phyloP scores from a whole-genome alignment of 2,888 invertebrate species.

The Plebejus anna region DNA sequence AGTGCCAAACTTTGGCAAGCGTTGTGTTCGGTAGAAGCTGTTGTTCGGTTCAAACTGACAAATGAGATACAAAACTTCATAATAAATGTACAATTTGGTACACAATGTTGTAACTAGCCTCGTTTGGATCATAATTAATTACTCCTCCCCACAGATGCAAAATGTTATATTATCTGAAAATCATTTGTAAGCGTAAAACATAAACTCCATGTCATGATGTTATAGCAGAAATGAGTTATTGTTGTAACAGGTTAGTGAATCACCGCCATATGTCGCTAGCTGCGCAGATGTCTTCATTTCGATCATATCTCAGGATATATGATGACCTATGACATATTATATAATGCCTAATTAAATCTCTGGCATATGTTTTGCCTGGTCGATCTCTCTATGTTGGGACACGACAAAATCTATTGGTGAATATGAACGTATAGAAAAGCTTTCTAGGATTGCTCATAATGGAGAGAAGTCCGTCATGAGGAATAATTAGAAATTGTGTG shows the following conservation, averaged over 20 bases:
- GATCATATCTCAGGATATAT: slow-evolving; percentile 29
- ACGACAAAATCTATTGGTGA: no score
- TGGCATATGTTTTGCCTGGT: background rate
- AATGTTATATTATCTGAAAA: background rate
- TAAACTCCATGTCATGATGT: slow-evolving; percentile 11
- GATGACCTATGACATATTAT: slow-evolving; percentile 36
- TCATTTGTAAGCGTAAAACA: background rate
- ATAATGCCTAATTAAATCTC: slow-evolving; percentile 12
- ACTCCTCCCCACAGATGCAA: no score
- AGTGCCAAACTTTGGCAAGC: no score
- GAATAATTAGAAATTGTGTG: no score
- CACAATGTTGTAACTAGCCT: no score
- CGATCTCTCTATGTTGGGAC: background rate
- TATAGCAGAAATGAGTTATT: slow-evolving; percentile 48
- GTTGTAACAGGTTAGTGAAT: slow-evolving; percentile 71
- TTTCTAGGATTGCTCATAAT: no score
- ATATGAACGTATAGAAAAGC: no score
- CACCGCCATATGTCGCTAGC: slow-evolving; percentile 73
- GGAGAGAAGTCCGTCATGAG: no score
- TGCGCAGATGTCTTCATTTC: slow-evolving; percentile 46
- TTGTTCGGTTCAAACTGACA: no score
- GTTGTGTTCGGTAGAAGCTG: no score
- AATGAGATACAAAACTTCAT: no score
- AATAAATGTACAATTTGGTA: no score
- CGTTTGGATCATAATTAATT: background rate